phyloP scores from a whole-genome alignment of 2,113 vertebrate species.

The Turnix velox region DNA sequence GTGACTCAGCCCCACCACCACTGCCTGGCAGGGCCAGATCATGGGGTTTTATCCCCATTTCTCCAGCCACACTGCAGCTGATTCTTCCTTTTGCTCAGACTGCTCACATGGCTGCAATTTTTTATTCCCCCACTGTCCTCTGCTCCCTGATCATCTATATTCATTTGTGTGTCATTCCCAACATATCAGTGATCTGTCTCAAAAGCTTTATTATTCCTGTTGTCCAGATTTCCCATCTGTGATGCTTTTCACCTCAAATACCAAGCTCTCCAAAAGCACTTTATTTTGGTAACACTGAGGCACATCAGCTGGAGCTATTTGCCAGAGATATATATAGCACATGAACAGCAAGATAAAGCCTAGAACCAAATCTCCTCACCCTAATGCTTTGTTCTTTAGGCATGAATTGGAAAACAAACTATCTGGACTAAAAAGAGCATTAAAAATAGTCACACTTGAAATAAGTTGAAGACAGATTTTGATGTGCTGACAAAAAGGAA shows the following conservation, averaged over 20 bases:
- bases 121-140: neutral
- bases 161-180: neutral
- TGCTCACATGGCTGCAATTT: neutral
- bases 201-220: neutral
- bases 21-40: neutral
- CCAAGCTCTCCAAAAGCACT: neutral
- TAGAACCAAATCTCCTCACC: neutral
- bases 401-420: neutral
- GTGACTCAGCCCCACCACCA: neutral
- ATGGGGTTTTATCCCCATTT: neutral
- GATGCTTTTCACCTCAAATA: neutral
- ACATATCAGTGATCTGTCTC: neutral
- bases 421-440: neutral
- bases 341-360: neutral
- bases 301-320: neutral
- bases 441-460: neutral
- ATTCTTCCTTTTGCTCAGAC: neutral
- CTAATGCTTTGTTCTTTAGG: neutral
- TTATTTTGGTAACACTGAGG: neutral
- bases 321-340: neutral
- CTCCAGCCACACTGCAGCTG: neutral
- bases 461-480: slow-evolving; percentile 7
- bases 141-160: neutral
- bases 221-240: neutral
- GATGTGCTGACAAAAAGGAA: neutral